These are phyloP conservation scores for Saiga tatarica DNA, from an alignment of 2,113 vertebrate species.

Conservation along the genomic window DNA sequence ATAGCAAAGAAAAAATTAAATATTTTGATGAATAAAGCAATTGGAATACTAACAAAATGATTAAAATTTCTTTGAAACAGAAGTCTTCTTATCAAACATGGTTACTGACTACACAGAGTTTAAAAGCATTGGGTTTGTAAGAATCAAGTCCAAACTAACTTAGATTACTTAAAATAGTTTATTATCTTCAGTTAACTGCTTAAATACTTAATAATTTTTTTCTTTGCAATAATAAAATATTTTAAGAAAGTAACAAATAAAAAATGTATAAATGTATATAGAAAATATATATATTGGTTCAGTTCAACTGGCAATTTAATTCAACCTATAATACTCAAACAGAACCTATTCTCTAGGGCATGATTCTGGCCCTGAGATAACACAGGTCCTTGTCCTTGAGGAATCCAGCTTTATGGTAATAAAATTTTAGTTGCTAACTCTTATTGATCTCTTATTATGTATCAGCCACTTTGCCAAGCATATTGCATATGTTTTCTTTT, in stretches of 20 bases:
- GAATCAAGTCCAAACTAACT: neutral
- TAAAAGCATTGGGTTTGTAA: neutral
- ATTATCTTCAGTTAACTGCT: neutral
- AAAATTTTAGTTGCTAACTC: neutral
- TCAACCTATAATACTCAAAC: neutral
- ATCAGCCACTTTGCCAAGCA: neutral
- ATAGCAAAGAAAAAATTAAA: neutral
- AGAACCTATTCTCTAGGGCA: neutral
- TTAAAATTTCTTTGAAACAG: neutral
- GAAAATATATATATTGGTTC: neutral
- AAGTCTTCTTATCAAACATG: neutral
- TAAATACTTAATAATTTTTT: neutral
- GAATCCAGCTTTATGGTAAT: neutral
- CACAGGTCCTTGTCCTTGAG: neutral
- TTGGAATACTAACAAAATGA: neutral
- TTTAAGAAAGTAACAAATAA: neutral
- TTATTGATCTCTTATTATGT: neutral
- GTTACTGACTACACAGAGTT: neutral
- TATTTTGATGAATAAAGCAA: neutral
- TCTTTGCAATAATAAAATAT: neutral
- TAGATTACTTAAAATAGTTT: neutral
- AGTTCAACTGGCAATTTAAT: neutral
- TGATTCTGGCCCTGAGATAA: neutral
- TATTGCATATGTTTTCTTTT: neutral
- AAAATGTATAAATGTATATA: neutral